Evolutionary conservation across 2,888 invertebrate genomes (phyloP).

Genomic region (Tineola bisselliella): DNA sequence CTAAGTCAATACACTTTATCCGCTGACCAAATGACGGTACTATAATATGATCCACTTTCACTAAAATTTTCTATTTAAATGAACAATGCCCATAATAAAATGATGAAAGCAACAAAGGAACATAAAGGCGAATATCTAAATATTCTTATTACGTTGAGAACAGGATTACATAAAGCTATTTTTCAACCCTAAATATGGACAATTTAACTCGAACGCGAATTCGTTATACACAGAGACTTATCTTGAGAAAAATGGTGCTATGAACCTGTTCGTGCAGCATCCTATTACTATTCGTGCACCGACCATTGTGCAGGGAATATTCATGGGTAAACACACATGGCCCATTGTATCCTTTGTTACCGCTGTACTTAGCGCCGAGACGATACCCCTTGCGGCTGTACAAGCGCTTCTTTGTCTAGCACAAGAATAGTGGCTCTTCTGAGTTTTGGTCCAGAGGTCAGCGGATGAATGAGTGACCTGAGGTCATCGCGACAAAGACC

Average conservation of each 20-base stretch:
- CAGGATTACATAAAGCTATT: conserved; percentile 40
- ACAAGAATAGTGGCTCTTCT: conserved; percentile 28
- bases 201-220: conserved; percentile 65
- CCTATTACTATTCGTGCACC: conserved; percentile 48
- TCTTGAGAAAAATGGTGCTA: conserved; percentile 51
- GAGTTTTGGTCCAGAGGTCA: conserved; percentile 51
- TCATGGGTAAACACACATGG: conserved; percentile 67
- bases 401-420: conserved; percentile 45
- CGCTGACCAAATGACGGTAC: neutral
- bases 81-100: conserved; percentile 37
- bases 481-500: conserved; percentile 49
- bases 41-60: too few relatives aligned
- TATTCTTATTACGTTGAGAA: conserved; percentile 47
- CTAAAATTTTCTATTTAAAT: conserved; percentile 21
- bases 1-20: conserved; percentile 46
- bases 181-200: conserved; percentile 45
- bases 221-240: conserved; percentile 64
- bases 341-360: conserved; percentile 56
- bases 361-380: conserved; percentile 53
- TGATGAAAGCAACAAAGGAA: conserved; percentile 18
- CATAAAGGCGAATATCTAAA: conserved; percentile 55
- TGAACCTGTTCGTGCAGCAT: conserved; percentile 55
- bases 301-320: conserved; percentile 56
- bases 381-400: conserved; percentile 57
- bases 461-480: conserved; percentile 36